Percentiles rank a stretch among this genome's conserved stretches.
Conservation (phyloP, 1,140 invertebrate genomes). For the Drosophila littoralis region DNA sequence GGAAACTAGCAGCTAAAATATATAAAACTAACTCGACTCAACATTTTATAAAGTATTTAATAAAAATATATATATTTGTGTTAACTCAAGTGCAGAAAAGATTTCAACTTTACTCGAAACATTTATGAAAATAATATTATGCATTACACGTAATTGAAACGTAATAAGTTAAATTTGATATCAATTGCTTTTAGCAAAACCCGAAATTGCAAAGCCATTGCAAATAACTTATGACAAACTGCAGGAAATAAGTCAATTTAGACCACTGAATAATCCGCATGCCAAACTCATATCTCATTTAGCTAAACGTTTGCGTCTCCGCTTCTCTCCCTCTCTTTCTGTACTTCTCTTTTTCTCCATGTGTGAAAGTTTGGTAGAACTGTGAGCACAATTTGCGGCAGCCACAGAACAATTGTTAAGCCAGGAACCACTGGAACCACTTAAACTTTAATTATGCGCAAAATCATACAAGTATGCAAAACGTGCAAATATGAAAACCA, state of each 20-base stretch:
- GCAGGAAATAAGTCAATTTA: constrained; percentile 34
- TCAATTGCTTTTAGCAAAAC: constrained; percentile 11
- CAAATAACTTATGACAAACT: constrained; percentile 20
- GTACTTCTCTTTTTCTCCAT: not conserved
- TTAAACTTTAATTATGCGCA: constrained; percentile 64
- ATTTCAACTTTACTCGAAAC: constrained; percentile 1
- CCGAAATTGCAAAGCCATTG: constrained; percentile 12
- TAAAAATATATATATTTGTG: not conserved
- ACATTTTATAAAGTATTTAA: not conserved
- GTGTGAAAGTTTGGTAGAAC: not conserved
- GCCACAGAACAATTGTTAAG: constrained; percentile 44
- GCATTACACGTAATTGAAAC: constrained; percentile 15
- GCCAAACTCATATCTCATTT: constrained; percentile 27
- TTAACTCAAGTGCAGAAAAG: not conserved
- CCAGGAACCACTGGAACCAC: constrained; percentile 31
- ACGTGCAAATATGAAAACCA: constrained; percentile 73
- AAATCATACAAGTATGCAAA: constrained; percentile 50
- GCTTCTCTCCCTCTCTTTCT: not conserved
- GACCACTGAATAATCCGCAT: constrained; percentile 13
- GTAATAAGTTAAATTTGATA: constrained; percentile 10
- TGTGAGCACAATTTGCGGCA: not conserved
- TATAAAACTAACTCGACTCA: constrained; percentile 7
- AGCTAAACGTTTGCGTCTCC: constrained; percentile 1
- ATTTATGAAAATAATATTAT: constrained; percentile 16
- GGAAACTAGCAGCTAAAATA: constrained; percentile 13